Conservation (phyloP, 2,797 vertebrate species). For the Crypturellus tataupa region DNA sequence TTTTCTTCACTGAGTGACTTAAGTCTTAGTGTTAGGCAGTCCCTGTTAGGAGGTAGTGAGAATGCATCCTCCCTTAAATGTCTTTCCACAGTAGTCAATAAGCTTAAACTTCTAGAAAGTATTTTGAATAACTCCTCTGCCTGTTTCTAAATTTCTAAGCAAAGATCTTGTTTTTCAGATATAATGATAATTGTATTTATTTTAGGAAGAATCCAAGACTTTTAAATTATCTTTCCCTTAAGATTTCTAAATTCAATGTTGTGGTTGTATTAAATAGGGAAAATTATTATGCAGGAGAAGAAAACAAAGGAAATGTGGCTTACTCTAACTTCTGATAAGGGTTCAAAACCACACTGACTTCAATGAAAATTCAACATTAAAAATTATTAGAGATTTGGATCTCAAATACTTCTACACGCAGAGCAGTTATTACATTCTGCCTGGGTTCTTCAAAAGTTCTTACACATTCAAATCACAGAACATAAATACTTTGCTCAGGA, state of each 20-base stretch:
- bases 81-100: neutral
- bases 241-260: neutral
- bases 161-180: neutral
- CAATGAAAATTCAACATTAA: neutral
- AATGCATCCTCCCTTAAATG: neutral
- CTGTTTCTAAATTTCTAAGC: neutral
- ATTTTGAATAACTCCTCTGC: neutral
- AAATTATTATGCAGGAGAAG: neutral
- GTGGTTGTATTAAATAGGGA: neutral
- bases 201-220: neutral
- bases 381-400: conserved; percentile 3
- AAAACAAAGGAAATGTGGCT: neutral
- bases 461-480: neutral
- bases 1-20: conserved; percentile 39
- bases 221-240: neutral
- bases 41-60: neutral
- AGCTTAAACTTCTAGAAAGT: neutral
- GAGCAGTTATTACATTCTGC: neutral
- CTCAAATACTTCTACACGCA: neutral
- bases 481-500: neutral
- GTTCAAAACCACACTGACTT: neutral
- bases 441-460: neutral
- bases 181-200: neutral
- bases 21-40: conserved; percentile 16
- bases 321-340: neutral